Base-by-base conservation (phyloP, 92 coral and sea anemone genomes). In the Porites lobata region DNA sequence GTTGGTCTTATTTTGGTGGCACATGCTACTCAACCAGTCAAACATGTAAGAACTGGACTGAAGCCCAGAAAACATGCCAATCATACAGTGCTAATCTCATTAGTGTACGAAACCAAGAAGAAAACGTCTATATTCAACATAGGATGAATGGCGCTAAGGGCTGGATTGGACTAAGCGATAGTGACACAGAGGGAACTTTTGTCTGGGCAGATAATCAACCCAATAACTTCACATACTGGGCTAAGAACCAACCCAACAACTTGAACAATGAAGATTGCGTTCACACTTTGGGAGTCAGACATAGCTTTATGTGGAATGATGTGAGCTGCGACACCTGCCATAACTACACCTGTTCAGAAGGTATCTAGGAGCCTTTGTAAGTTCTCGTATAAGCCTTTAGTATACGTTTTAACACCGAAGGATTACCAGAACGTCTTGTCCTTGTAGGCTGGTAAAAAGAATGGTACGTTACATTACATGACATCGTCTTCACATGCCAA, bases 181-280 rank as follows among this genome's bases (percentile, higher is more conserved):
- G 69, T 14, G 75, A 74, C 14, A 64, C 38, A 0, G 94, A 91
- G 67, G 94, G 94, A 2, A 77, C 80, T 0, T 91, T 81, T n/a
- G 83, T 77, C 4, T 91, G 94, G 94, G 85, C 79, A 13, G 85
- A 64, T 4, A 80, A 78, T 14, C 79, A 52, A 17, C 24, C 51
- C 9, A 58, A 1, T 7, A 19, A 53, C 76, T 91, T 91, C 19
- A 86, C 88, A 7, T 91, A 72, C 85, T 91, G 94, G 94, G 94
- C 94, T 9, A 70, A 22, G 7, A 70, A 82, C 53, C 94, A 91
- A 51, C 94, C 94, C 0, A 91, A 91, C 65, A 76, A 91, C 64
- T 69, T 22, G n/a, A 65, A 70, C 50, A 69, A 91, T 72, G 87
- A 91, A 61, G 94, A 91, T 85, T 91, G 94, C 43, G 94, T 91